These are phyloP conservation scores for Mormyrus lacerda DNA, from an alignment of 2,113 vertebrate genomes.

Conservation along the genomic window DNA sequence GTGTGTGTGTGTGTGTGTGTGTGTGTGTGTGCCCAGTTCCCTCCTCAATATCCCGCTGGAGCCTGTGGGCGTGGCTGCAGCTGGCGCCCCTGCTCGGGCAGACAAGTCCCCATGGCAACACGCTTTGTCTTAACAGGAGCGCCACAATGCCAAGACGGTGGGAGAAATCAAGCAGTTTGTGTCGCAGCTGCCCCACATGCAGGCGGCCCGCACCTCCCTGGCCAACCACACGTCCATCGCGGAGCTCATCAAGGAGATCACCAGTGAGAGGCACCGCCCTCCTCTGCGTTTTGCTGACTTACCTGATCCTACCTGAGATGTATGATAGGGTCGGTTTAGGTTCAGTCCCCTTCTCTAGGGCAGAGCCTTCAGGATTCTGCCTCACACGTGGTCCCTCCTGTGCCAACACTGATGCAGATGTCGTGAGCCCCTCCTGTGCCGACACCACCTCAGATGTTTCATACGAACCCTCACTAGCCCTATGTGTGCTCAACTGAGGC, in stretches of 20 bases:
- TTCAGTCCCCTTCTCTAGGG: background rate
- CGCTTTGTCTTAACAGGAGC: conserved; percentile 63
- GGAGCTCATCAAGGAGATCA: conserved; percentile 93
- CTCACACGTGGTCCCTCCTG: background rate
- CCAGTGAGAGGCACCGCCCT: conserved; percentile 62
- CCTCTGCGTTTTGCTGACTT: background rate
- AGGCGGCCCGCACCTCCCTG: conserved; percentile 84
- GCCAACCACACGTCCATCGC: conserved; percentile 96
- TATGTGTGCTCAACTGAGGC: background rate
- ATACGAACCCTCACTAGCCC: background rate
- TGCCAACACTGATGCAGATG: background rate
- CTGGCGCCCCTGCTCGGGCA: background rate
- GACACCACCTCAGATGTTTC: background rate
- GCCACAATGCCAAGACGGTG: conserved; percentile 91
- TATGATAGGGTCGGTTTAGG: background rate
- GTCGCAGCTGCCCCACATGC: conserved; percentile 96
- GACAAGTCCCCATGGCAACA: background rate
- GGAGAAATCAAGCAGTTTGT: conserved; percentile 99
- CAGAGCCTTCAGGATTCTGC: background rate
- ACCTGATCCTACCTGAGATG: background rate
- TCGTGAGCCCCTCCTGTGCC: background rate
- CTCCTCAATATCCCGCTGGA: background rate
- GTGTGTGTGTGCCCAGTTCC: no score
- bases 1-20: no score
- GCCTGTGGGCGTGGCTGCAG: background rate